These are phyloP conservation scores for Sceliomorpha sp. DNA, from an alignment of 2,888 invertebrate genomes.

Conservation along the genomic window DNA sequence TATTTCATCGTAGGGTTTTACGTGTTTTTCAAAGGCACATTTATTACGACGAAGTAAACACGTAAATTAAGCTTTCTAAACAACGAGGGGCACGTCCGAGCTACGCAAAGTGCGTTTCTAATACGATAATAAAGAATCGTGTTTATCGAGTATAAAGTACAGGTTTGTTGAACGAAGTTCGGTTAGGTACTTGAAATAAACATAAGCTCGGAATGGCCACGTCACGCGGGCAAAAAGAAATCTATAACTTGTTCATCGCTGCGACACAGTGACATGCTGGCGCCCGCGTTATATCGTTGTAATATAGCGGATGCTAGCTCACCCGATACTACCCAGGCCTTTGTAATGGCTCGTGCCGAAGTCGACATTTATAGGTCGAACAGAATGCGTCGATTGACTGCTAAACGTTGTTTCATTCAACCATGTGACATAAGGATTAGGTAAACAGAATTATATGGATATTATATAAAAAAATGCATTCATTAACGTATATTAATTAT, in stretches of 20 bases:
- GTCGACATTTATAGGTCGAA: constrained; percentile 56
- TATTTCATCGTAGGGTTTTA: too few species aligned
- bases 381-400: constrained; percentile 55
- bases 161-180: constrained; percentile 9
- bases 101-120: too few species aligned
- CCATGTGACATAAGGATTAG: constrained; percentile 43
- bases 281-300: constrained; percentile 62
- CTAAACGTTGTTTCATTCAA: constrained; percentile 44
- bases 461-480: too few species aligned
- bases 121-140: neutral
- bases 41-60: too few species aligned
- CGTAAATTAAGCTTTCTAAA: too few species aligned
- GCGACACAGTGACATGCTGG: constrained; percentile 70
- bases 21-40: too few species aligned
- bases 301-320: constrained; percentile 43
- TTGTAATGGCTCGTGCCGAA: constrained; percentile 49
- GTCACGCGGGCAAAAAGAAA: constrained; percentile 73
- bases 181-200: constrained; percentile 68
- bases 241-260: constrained; percentile 72
- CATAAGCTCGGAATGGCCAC: constrained; percentile 76
- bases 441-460: too few species aligned
- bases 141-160: neutral
- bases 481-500: too few species aligned
- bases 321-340: constrained; percentile 40
- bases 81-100: too few species aligned